These are phyloP conservation scores for Oeneis ivallda DNA, from an alignment of 2,888 invertebrate species.

Conservation along the genomic window DNA sequence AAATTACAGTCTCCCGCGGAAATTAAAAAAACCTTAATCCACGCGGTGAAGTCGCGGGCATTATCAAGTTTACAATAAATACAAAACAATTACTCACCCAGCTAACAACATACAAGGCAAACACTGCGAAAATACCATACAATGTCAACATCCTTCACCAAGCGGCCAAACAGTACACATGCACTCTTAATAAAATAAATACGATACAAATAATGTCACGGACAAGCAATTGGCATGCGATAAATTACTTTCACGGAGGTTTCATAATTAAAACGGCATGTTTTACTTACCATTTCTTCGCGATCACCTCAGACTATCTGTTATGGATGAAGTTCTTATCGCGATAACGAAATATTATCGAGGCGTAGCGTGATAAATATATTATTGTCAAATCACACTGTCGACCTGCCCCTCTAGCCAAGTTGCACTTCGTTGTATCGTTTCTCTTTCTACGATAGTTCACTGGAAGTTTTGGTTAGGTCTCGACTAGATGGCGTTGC, in stretches of 20 bases:
- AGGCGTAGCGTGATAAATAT: conserved; percentile 9
- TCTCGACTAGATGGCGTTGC: no score
- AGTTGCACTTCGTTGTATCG: no score
- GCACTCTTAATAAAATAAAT: conserved; percentile 25
- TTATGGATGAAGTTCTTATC: conserved; percentile 44
- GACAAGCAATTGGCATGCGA: conserved; percentile 24
- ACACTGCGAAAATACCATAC: conserved; percentile 45
- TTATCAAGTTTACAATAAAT: no score
- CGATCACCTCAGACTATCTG: conserved; percentile 56
- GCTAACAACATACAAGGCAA: conserved; percentile 50
- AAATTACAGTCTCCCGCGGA: no score
- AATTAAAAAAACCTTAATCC: no score
- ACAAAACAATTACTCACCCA: conserved; percentile 47
- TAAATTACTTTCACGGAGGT: conserved; percentile 22
- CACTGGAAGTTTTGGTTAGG: no score
- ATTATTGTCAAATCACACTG: conserved; percentile 10
- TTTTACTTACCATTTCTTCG: conserved; percentile 69
- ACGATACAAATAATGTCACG: conserved; percentile 39
- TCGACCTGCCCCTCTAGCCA: no score
- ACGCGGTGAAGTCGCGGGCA: no score
- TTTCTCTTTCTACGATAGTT: no score
- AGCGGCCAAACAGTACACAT: neutral
- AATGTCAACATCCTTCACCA: conserved; percentile 45
- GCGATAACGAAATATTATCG: conserved; percentile 40
- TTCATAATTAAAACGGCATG: conserved; percentile 18